A percentile compares a stretch with the other conserved stretches of the same genome.
phyloP scores from a whole-genome alignment of 2,888 invertebrate species.

The Blomia tropicalis region DNA sequence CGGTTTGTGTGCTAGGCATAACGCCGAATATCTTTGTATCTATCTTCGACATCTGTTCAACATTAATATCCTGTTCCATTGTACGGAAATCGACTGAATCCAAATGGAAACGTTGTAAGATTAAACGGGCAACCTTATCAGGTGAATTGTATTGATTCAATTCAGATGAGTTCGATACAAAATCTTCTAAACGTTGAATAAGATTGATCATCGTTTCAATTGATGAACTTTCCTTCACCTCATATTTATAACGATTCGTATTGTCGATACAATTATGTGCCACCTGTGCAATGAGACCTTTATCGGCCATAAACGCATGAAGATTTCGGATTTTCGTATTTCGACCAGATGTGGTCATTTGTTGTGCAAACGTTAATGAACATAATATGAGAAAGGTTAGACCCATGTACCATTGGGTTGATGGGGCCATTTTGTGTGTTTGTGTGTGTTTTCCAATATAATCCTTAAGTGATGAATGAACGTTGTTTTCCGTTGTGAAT shows the following conservation, averaged over 20 bases:
- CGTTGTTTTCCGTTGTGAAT: too few relatives aligned
- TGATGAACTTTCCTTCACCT: conserved; percentile 13
- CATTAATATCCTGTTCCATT: background rate
- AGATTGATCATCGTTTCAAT: conserved; percentile 23
- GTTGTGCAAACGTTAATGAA: too few relatives aligned
- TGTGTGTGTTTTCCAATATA: too few relatives aligned
- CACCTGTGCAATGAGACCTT: background rate
- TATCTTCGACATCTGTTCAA: background rate
- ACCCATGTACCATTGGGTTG: too few relatives aligned
- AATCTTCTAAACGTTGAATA: conserved; percentile 19
- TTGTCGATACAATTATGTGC: background rate
- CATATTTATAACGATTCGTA: background rate
- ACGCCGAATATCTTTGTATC: background rate
- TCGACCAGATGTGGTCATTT: too few relatives aligned
- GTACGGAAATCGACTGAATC: background rate
- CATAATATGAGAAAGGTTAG: too few relatives aligned
- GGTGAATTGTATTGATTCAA: background rate
- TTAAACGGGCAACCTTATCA: conserved; percentile 15
- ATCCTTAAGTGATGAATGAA: too few relatives aligned
- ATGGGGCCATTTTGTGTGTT: too few relatives aligned
- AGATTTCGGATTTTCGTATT: background rate
- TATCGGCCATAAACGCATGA: conserved; percentile 9
- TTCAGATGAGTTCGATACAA: background rate
- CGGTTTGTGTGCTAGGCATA: background rate
- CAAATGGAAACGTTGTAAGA: conserved; percentile 18